Evolutionary conservation across 2,797 vertebrate genomes (phyloP).

Genomic region (Rhyacichthys aspro): DNA sequence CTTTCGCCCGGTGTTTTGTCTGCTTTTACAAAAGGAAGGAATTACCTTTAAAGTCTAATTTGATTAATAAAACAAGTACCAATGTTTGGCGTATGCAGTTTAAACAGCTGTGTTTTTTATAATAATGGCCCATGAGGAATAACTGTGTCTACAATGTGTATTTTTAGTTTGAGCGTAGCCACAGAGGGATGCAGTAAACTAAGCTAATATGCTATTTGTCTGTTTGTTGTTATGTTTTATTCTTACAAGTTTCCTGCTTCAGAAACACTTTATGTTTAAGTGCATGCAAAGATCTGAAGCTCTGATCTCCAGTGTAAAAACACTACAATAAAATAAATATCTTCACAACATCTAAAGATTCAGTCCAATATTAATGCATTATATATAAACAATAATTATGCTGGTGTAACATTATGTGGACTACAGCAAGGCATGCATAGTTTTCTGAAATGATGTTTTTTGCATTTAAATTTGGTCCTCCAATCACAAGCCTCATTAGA

Average conservation of each 20-base stretch:
- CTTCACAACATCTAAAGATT: not conserved
- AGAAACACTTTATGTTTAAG: conserved; percentile 6
- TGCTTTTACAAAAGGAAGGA: not conserved
- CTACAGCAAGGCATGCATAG: not conserved
- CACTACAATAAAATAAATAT: conserved; percentile 1
- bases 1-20: not conserved
- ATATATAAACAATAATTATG: no score
- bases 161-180: conserved; percentile 5
- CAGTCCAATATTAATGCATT: no score
- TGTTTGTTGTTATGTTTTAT: conserved; percentile 3
- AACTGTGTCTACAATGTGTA: conserved; percentile 10
- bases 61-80: not conserved
- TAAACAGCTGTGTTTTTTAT: conserved; percentile 4
- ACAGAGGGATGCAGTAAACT: conserved; percentile 7
- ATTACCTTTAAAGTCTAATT: conserved; percentile 5
- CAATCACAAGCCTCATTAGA: conserved; percentile 60
- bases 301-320: conserved; percentile 14
- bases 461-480: conserved; percentile 37
- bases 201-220: conserved; percentile 19
- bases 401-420: not conserved
- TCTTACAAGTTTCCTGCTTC: not conserved
- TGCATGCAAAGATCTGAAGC: conserved; percentile 2
- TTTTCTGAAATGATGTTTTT: conserved; percentile 22
- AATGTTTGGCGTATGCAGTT: conserved; percentile 1
- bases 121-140: conserved; percentile 6